Evolutionary conservation across 1,140 invertebrate species (phyloP), one percentile per base, ranked within the genome.

Genomic region (Camponotus vicinus): DNA sequence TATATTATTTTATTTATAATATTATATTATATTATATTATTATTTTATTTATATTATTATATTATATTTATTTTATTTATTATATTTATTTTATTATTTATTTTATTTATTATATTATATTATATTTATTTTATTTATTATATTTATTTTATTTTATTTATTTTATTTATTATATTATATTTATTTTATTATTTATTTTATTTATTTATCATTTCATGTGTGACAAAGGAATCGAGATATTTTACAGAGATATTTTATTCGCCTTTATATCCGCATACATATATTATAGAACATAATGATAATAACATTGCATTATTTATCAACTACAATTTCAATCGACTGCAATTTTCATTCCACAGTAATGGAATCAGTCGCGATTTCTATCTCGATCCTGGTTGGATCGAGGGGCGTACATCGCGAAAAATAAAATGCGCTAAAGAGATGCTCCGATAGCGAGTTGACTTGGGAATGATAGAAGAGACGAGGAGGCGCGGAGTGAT

Each of bases 381-480:
- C 37, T 4, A 71, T 75, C 34, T 75, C 9, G 18, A 27, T 63
- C 27, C 40, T 40, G 27, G 27, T 13, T 15, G 18, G 8, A 5
- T 77, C 0, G n/a, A 63, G 21, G 27, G 9, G 18, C 18, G 11
- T 18, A 8, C 15, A 8, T 40, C 8, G 18, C 7, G 34, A 66
- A 32, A 73, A 15, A 37, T 32, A 27, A 27, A 27, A 40, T 40
- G 49, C 2, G 2, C 34, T 13, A 11, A 49, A 6, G 52, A 45
- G 11, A 71, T 18, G n/a, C 40, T 70, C 15, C 34, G 21, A 21
- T 45, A 55, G 21, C 27, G 21, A 18, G 13, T 6, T 49, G 67
- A 45, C 21, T 87, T 37, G 42, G 15, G 73, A 89, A 83, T 77
- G 52, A 86, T 49, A 77, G 32, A 32, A 21, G 32, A 78, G 15